Percentiles rank a stretch among this genome's conserved stretches.
Evolutionary conservation across 1,140 invertebrate genomes (phyloP).

Genomic region (Trinorchestia longiramus): DNA sequence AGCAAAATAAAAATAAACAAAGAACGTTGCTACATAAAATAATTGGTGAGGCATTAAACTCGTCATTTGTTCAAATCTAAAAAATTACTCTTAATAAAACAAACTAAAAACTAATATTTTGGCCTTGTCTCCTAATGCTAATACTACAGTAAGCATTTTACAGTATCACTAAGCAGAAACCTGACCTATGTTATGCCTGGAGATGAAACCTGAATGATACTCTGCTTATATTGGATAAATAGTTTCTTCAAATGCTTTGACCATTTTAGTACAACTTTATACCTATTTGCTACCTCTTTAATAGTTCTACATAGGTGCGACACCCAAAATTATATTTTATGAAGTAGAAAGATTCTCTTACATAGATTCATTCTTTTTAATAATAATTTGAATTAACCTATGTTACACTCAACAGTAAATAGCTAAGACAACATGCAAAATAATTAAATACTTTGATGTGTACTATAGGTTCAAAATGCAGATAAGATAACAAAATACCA

Average conservation of each 20-base stretch:
- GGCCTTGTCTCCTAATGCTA: no score
- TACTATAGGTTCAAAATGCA: not conserved
- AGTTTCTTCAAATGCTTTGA: no score
- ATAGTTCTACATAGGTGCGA: not conserved
- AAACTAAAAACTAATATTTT: no score
- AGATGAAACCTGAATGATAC: not conserved
- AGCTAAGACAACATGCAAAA: not conserved
- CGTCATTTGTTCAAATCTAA: no score
- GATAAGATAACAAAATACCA: not conserved
- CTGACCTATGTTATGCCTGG: not conserved
- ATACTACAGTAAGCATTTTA: not conserved
- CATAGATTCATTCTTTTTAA: no score
- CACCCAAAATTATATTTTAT: not conserved
- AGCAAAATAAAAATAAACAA: no score
- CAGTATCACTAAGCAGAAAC: not conserved
- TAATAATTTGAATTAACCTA: not conserved
- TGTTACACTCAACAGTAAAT: no score
- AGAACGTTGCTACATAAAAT: no score
- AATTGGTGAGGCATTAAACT: no score
- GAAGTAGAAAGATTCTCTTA: no score
- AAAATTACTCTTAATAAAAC: no score
- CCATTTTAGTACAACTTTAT: not conserved
- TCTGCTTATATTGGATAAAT: not conserved
- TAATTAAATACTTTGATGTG: not conserved
- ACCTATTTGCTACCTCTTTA: not conserved